Base-by-base conservation (phyloP, 1,140 invertebrate genomes). In the Drosophila biarmipes region DNA sequence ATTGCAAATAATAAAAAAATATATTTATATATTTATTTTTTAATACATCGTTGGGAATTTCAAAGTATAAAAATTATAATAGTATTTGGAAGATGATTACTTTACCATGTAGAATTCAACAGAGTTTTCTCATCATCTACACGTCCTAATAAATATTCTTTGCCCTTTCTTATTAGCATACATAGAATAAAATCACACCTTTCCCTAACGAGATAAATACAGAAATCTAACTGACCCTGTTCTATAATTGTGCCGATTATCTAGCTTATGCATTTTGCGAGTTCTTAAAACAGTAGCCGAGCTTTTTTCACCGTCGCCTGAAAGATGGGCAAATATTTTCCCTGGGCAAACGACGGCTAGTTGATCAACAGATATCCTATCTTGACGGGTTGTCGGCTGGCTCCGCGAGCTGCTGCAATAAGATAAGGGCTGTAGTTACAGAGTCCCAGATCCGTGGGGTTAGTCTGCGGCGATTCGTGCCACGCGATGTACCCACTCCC, bases 331-430 rank as follows among this genome's bases (percentile, higher is more conserved):
- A 86, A 85, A 85, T 85, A 78, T 85, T 86, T 34, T 54, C 27
- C 10, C 27, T 8, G 35, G 17, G 46, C 51, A 80, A 57, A 79
- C 57, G 78, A 35, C 48, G 59, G 29, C 43, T 34, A 80, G 82
- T 78, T 64, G 56, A 54, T 77, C 55, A 63, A 46, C 64, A 67
- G 73, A 87, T 86, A 87, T 78, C 71, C 74, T 86, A 86, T 86
- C 82, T 86, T 63, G 82, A 86, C 71, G 62, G 46, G 45, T 55
- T 89, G 82, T 72, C 82, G 74, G 62, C 34, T 69, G 49, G 64
- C 42, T 31, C 34, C 54, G 34, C 24, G 55, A 58, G 62, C 78
- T 63, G 63, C 81, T 87, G 82, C 82, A 86, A 78, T 78, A 56
- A 66, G 78, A 86, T 86, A 78, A 87, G 74, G 29, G 31, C 40